A percentile compares a stretch with the other conserved stretches of the same genome.
These are phyloP conservation scores for Habrosyne pyritoides DNA, from an alignment of 2,888 invertebrate species.

Conservation along the genomic window DNA sequence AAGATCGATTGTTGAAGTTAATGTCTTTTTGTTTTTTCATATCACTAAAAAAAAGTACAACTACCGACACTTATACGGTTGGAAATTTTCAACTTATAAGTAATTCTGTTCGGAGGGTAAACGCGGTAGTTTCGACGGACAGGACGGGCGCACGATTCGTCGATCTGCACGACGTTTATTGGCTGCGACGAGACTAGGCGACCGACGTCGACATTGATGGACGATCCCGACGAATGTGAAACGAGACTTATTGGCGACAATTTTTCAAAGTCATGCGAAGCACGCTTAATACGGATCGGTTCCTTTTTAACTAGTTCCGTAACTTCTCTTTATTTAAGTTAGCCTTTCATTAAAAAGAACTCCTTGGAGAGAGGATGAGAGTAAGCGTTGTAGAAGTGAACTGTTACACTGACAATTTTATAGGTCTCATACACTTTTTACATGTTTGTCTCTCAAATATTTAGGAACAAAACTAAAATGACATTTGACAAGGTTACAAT, in stretches of 20 bases:
- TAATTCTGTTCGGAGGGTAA: background rate
- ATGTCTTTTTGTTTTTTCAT: too few species aligned
- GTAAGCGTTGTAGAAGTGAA: background rate
- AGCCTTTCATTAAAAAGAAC: background rate
- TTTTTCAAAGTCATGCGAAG: slow-evolving; percentile 68
- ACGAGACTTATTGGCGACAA: slow-evolving; percentile 74
- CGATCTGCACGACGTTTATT: slow-evolving; percentile 54
- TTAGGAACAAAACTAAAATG: too few species aligned
- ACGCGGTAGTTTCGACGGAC: background rate
- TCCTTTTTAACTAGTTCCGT: slow-evolving; percentile 54
- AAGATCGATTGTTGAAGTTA: too few species aligned
- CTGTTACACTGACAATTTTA: too few species aligned
- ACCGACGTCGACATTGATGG: slow-evolving; percentile 66
- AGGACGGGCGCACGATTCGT: background rate
- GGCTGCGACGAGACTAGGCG: slow-evolving; percentile 48
- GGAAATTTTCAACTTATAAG: background rate
- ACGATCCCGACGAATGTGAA: slow-evolving; percentile 66
- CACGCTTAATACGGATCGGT: slow-evolving; percentile 46
- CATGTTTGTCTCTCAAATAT: too few species aligned
- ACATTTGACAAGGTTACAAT: too few species aligned
- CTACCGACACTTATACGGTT: too few species aligned
- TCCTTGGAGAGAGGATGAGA: background rate
- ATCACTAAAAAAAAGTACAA: too few species aligned
- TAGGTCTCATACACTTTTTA: too few species aligned
- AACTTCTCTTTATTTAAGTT: slow-evolving; percentile 31